phyloP scores from a whole-genome alignment of 2,888 invertebrate genomes.

The Ennomos erosarius region DNA sequence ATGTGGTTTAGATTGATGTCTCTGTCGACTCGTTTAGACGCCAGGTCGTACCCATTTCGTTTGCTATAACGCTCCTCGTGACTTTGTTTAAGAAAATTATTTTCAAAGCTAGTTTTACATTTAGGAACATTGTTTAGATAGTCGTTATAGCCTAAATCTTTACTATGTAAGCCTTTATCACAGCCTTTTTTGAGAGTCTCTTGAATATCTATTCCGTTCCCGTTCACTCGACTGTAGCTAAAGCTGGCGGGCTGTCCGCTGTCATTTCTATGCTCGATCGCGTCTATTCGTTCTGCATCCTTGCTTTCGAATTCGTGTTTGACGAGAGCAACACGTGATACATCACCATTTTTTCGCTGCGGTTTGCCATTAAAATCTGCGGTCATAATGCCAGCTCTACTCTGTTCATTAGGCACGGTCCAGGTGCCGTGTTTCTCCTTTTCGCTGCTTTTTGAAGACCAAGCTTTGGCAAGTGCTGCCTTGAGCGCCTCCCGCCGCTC shows the following conservation, averaged over 20 bases:
- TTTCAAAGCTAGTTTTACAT: conserved; percentile 82
- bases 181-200: conserved; percentile 82
- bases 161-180: conserved; percentile 82
- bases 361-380: conserved; percentile 69
- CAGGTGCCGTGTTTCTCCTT: conserved; percentile 80
- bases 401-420: conserved; percentile 73
- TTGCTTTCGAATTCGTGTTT: conserved; percentile 79
- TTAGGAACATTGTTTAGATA: conserved; percentile 83
- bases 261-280: conserved; percentile 63
- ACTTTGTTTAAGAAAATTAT: conserved; percentile 79
- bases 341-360: conserved; percentile 67
- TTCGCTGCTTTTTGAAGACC: conserved; percentile 77
- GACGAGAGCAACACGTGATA: conserved; percentile 73
- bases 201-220: conserved; percentile 77
- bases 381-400: conserved; percentile 66
- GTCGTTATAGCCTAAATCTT: conserved; percentile 77
- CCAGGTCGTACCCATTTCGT: conserved; percentile 75
- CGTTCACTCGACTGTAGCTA: conserved; percentile 69
- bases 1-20: conserved; percentile 76
- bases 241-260: conserved; percentile 70
- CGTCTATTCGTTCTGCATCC: conserved; percentile 67
- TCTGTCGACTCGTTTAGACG: conserved; percentile 74
- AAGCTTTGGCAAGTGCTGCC: conserved; percentile 81
- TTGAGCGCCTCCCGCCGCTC: conserved; percentile 81
- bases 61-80: conserved; percentile 77